Evolutionary conservation across 1,140 invertebrate genomes (phyloP), one percentile per base, ranked within the genome.

Genomic region (Mya arenaria): DNA sequence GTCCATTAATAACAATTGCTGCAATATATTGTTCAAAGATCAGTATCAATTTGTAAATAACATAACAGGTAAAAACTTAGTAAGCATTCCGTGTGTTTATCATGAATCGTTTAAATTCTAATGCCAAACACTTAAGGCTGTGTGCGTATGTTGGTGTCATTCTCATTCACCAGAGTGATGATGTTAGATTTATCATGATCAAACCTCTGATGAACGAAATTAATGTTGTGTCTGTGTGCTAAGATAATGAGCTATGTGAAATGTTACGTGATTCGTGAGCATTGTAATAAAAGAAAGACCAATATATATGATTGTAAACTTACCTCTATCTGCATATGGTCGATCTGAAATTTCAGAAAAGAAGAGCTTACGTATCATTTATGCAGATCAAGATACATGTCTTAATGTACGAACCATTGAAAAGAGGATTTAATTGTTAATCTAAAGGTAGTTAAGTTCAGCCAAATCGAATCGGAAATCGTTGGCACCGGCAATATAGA

Each of bases 331-430:
- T 25, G 52, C 52, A 60, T 58, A 74, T 10, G 71, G 71, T 19
- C 71, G 34, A 39, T 74, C 71, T 74, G 71, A 58, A 74, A 52
- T n/a, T n/a, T n/a, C n/a, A n/a, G n/a, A n/a, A n/a, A 69, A 52
- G 1, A 68, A 1, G 32, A 37, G 28, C n/a, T 13, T 23, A 58
- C 55, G n/a, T 23, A 10, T 58, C 8, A 13, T 48, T 13, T 48
- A n/a, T 48, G 44, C n/a, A n/a, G 10, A 48, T n/a, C 44, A 62
- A 62, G 1, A 62, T 15, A 62, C 1, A 28, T 23, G 17, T 62
- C 32, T 23, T 62, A 4, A 4, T 23, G n/a, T 25, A 62, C 17
- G 28, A 28, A 4, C 1, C 1, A 28, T 62, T 17, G 15, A 4
- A 62, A 19, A 34, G 58, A 62, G 48, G 1, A n/a, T 2, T n/a